Base-by-base conservation (phyloP, 2,797 vertebrate genomes). In the Melopsittacus undulatus region DNA sequence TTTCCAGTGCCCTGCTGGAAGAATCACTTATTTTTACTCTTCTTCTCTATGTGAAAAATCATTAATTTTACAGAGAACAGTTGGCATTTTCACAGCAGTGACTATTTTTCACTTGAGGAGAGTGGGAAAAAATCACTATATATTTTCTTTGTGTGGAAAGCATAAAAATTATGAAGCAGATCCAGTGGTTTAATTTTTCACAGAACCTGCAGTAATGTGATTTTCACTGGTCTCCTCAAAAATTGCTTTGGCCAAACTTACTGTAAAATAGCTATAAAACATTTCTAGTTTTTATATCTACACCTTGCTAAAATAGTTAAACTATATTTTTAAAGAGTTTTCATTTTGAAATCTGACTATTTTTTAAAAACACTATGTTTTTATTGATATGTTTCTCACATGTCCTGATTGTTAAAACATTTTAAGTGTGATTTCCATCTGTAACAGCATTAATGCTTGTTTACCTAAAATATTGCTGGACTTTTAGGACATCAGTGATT, bases 21-120 rank as follows among this genome's bases (percentile, higher is more conserved):
- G 69, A 92, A 91, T 91, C 66, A 57, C 77, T 92, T 92, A 91
- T 94, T 95, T 97, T 91, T 77, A 74, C 74, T 91, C 83, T 51
- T 94, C 61, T 80, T 81, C 85, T 88, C 30, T 32, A 43, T 40
- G 45, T 92, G 87, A 94, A 92, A 94, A 94, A 86, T 91, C 85
- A 95, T 94, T 94, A 90, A 52, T 96, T 94, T 88, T 88, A 38
- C 56, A 84, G 83, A 87, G 69, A 82, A 70, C 67, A 67, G 90
- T 79, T 90, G 87, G 70, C 74, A 83, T 94, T 96, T 95, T 94
- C 92, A 94, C 77, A 92, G 84, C 76, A 94, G 77, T 86, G 76
- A 94, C 73, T 91, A 90, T 96, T 94, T 94, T 95, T 96, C 77
- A 81, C 74, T 90, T 84, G 77, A 94, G 16, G 19, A 91, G 45